These are phyloP conservation scores for Sebastes steindachneri DNA, from an alignment of 2,797 vertebrate species.

Conservation along the genomic window DNA sequence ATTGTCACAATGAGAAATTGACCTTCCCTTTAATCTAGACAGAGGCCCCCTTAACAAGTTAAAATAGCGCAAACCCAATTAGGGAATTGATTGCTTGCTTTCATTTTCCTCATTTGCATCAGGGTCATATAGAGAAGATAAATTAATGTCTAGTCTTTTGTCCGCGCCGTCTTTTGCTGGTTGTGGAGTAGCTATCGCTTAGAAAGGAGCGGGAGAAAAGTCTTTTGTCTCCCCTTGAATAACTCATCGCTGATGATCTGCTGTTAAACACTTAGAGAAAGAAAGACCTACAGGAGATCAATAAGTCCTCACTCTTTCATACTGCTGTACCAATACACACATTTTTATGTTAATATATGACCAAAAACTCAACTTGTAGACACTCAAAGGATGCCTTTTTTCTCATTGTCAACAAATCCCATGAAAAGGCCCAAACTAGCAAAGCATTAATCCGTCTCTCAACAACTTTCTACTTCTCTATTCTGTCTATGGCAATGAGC, in stretches of 20 bases:
- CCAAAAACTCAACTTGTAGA: background rate
- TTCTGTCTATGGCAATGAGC: background rate
- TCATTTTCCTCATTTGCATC: constrained; percentile 78
- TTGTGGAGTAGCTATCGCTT: constrained; percentile 28
- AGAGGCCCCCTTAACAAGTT: constrained; percentile 69
- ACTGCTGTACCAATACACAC: background rate
- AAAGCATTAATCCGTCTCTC: background rate
- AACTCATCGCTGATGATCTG: constrained; percentile 41
- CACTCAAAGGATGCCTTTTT: background rate
- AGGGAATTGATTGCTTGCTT: constrained; percentile 78
- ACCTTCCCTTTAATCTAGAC: constrained; percentile 73
- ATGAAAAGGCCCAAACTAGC: background rate
- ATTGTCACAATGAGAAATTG: constrained; percentile 79
- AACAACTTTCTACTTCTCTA: background rate
- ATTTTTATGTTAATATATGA: background rate
- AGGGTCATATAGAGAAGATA: constrained; percentile 71
- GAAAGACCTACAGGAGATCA: constrained; percentile 5
- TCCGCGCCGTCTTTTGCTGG: constrained; percentile 51
- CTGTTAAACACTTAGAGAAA: constrained; percentile 41
- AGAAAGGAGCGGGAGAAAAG: constrained; percentile 37
- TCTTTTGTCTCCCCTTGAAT: constrained; percentile 46
- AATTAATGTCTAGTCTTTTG: constrained; percentile 71
- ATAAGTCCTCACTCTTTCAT: background rate
- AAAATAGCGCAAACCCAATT: constrained; percentile 77
- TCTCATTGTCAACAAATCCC: background rate